phyloP scores from a whole-genome alignment of 1,140 invertebrate genomes.

The Episyrphus balteatus region DNA sequence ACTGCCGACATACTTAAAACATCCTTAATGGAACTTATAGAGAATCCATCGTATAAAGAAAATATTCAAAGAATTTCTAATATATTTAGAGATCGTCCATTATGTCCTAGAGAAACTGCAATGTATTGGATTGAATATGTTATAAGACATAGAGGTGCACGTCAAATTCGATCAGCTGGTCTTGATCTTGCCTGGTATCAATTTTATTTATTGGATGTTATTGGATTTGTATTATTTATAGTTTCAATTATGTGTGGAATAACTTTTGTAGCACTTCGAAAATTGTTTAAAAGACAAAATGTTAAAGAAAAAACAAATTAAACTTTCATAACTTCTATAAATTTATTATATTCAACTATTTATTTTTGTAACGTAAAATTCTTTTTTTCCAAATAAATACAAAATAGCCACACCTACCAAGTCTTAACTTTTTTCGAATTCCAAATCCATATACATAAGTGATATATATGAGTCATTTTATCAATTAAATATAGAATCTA shows the following conservation, averaged over 20 bases:
- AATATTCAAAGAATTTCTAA: conserved; percentile 35
- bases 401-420: too few relatives aligned
- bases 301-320: too few relatives aligned
- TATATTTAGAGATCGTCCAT: conserved; percentile 43
- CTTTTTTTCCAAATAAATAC: too few relatives aligned
- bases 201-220: conserved; percentile 49
- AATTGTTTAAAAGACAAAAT: too few relatives aligned
- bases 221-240: conserved; percentile 9
- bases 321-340: too few relatives aligned
- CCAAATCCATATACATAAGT: too few relatives aligned
- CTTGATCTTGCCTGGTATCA: conserved; percentile 46
- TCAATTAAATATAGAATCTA: too few relatives aligned
- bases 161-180: conserved; percentile 42
- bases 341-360: too few relatives aligned
- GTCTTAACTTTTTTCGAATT: too few relatives aligned
- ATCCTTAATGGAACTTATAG: conserved; percentile 35
- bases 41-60: conserved; percentile 35
- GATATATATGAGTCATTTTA: too few relatives aligned
- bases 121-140: conserved; percentile 52
- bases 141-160: conserved; percentile 45
- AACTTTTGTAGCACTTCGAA: too few relatives aligned
- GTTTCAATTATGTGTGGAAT: not conserved
- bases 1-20: conserved; percentile 29
- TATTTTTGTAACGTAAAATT: too few relatives aligned
- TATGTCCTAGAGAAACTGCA: conserved; percentile 42